phyloP scores from a whole-genome alignment of 2,113 vertebrate species.

The Cynocephalus volans region DNA sequence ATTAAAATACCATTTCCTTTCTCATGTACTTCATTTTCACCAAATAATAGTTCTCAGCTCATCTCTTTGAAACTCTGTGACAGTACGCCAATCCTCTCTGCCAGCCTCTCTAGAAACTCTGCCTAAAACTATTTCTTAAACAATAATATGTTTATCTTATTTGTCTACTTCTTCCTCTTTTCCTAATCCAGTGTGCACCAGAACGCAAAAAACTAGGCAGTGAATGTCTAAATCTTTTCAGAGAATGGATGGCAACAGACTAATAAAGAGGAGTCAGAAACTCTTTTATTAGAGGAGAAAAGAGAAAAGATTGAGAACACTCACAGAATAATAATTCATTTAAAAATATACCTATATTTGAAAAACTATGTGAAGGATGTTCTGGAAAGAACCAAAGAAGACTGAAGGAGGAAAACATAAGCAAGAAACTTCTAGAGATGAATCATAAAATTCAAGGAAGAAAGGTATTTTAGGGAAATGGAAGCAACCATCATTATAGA shows the following conservation, averaged over 20 bases:
- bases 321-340: neutral
- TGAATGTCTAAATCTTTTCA: neutral
- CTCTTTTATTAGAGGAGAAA: neutral
- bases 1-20: constrained; percentile 40
- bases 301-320: neutral
- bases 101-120: neutral
- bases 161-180: neutral
- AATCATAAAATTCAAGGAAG: neutral
- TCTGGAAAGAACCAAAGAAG: neutral
- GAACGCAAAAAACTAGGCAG: neutral
- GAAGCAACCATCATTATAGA: neutral
- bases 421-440: neutral
- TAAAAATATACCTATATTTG: neutral
- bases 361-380: neutral
- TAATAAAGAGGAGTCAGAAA: neutral
- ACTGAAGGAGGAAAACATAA: neutral
- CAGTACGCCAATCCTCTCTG: neutral
- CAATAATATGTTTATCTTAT: constrained; percentile 41
- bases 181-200: neutral
- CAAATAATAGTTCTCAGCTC: neutral
- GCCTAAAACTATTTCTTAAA: neutral
- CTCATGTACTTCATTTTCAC: neutral
- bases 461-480: neutral
- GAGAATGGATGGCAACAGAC: constrained; percentile 4
- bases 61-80: neutral